phyloP scores from a whole-genome alignment of 2,888 invertebrate species.

The Archips xylosteana region DNA sequence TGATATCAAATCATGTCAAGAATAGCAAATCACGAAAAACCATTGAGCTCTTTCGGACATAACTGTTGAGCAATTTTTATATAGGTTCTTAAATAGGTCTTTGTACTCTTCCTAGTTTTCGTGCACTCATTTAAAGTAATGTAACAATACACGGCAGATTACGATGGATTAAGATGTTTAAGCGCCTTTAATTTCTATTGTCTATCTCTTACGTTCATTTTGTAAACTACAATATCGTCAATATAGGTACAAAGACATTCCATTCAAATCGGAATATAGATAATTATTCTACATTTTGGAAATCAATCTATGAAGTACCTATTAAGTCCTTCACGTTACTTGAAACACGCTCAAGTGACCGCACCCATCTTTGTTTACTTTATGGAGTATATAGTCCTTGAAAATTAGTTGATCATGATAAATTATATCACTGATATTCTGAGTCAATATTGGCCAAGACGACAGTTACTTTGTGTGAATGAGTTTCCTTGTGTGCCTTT shows the following conservation, averaged over 20 bases:
- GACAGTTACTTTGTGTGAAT: slow-evolving; percentile 61
- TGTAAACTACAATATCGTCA: neutral
- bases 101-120: no score
- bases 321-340: slow-evolving; percentile 15
- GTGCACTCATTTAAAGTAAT: no score
- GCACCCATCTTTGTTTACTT: slow-evolving; percentile 66
- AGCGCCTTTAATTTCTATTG: no score
- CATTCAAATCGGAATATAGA: neutral
- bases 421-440: slow-evolving; percentile 56
- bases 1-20: no score
- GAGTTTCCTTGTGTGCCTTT: slow-evolving; percentile 60
- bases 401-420: slow-evolving; percentile 64
- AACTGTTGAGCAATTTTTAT: no score
- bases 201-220: no score
- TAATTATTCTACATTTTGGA: neutral
- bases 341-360: slow-evolving; percentile 52
- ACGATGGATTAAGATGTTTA: no score
- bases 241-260: neutral
- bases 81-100: no score
- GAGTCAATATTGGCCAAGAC: slow-evolving; percentile 66
- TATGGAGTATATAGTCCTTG: slow-evolving; percentile 64
- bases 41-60: no score
- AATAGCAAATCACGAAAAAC: no score
- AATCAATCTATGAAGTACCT: neutral
- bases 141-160: no score